Conservation (phyloP, 2,888 invertebrate genomes). For the Uloborus plumipes region DNA sequence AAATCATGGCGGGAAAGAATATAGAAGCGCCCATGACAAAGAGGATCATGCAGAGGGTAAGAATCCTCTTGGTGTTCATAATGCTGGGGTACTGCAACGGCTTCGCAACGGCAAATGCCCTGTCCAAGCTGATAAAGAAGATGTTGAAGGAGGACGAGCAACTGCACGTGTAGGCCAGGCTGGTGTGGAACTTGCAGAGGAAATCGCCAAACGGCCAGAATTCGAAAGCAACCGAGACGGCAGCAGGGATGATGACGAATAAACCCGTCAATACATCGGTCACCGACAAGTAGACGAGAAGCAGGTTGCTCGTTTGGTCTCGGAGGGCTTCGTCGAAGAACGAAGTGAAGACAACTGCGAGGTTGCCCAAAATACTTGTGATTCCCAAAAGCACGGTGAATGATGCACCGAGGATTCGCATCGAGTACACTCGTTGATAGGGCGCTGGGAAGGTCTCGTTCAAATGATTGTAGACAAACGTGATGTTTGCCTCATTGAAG, state of each 20-base stretch:
- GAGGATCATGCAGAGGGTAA: too few species aligned
- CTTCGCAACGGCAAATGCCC: conserved; percentile 69
- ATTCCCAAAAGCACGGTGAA: background rate
- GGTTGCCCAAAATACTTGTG: background rate
- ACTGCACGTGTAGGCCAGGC: conserved; percentile 70
- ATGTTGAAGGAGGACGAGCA: conserved; percentile 71
- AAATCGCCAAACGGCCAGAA: background rate
- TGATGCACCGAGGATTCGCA: too few species aligned
- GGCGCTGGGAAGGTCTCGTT: too few species aligned
- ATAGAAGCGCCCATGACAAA: background rate
- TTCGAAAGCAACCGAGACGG: background rate
- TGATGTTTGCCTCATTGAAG: too few species aligned
- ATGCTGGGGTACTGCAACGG: conserved; percentile 68
- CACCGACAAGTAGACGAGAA: background rate
- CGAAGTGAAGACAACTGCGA: background rate
- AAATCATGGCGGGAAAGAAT: background rate
- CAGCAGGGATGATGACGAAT: conserved; percentile 4
- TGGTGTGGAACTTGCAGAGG: conserved; percentile 69
- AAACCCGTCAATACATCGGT: conserved; percentile 6
- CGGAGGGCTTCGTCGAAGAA: background rate
- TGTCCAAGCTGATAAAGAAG: conserved; percentile 70
- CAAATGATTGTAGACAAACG: too few species aligned
- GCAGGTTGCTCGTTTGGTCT: background rate
- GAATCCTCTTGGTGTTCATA: background rate
- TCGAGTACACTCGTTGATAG: too few species aligned